Base-by-base conservation (phyloP, 2,888 invertebrate species). In the Patella depressa region DNA sequence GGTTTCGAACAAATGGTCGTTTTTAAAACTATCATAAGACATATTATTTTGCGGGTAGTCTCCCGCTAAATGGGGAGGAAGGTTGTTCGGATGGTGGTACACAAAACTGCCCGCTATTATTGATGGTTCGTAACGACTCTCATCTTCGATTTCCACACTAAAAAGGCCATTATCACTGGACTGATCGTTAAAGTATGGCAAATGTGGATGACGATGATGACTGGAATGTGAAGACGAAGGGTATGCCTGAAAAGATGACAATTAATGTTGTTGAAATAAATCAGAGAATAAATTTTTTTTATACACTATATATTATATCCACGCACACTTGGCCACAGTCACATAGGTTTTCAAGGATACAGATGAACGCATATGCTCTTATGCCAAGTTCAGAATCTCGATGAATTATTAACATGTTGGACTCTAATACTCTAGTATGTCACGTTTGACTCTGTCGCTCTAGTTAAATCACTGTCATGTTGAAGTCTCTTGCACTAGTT, bases 11-110 rank as follows among this genome's bases (percentile, higher is more conserved):
- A 82, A 72, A 74, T 82, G 81, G 17, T 81, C 77, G 77, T 81
- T 81, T 76, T 82, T 81, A 75, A 82, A 82, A 75, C 82, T 82
- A 76, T 82, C 81, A 57, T 82, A 82, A 59, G 79, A 77, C 15
- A 82, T 72, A 73, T 82, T 79, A 15, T 74, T 79, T 34, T 53
- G 72, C 24, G 65, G 34, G 54, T 71, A 34, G 15, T 45, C 34
- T 19, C 69, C 69, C n/a, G 72, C 76, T 19, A 82, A 76, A 69
- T 82, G 82, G 34, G 82, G 80, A 14, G 82, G 82, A 15, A 82
- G 79, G 72, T 81, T 82, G 78, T 77, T 73, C n/a, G 82, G 82
- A 0, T 79, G 75, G 71, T 82, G 82, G 77, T 82, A 82, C 54
- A 82, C 80, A 72, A 82, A 82, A 65, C 81, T 81, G 34, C 82